Base-by-base conservation (phyloP, 2,797 vertebrate genomes). In the Microcaecilia unicolor region DNA sequence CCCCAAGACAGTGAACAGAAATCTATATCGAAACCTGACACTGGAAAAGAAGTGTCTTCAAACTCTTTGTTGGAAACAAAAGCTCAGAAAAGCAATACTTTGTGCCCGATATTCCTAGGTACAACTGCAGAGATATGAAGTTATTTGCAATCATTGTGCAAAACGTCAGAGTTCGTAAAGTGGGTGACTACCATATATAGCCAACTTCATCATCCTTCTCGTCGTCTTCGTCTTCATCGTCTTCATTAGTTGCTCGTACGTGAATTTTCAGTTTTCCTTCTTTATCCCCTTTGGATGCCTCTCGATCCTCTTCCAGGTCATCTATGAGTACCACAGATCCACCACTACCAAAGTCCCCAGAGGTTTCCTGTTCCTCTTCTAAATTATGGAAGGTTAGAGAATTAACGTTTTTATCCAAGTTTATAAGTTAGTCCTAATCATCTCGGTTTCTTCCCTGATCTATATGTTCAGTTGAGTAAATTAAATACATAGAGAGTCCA, bases 351-450 rank as follows among this genome's bases (percentile, higher is more conserved):
- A 93, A 94, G 56, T 97, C 93, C 29, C 94, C 94, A 3, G 94
- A 98, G 19, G 84, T 92, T 72, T 98, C 92, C 63, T 91, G 89
- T 36, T 97, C 93, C 64, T 95, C 92, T 40, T 95, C 93, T 95
- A 69, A 44, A 70, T 62, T 1, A 34, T 17, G 38, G 29, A 53
- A 66, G 41, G 35, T 10, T 4, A 41, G 34, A 48, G 25, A n/a
- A n/a, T n/a, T n/a, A n/a, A n/a, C n/a, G n/a, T n/a, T n/a, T n/a
- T n/a, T n/a, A n/a, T n/a, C n/a, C n/a, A n/a, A n/a, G n/a, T n/a
- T n/a, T n/a, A n/a, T n/a, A n/a, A n/a, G n/a, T n/a, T n/a, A n/a
- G n/a, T n/a, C n/a, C n/a, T n/a, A n/a, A n/a, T n/a, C n/a, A n/a
- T n/a, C n/a, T n/a, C n/a, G n/a, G n/a, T n/a, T n/a, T n/a, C n/a